A percentile compares a stretch with the other conserved stretches of the same genome.
phyloP scores from a whole-genome alignment of 2,888 invertebrate species.

The Tipula lateralis region DNA sequence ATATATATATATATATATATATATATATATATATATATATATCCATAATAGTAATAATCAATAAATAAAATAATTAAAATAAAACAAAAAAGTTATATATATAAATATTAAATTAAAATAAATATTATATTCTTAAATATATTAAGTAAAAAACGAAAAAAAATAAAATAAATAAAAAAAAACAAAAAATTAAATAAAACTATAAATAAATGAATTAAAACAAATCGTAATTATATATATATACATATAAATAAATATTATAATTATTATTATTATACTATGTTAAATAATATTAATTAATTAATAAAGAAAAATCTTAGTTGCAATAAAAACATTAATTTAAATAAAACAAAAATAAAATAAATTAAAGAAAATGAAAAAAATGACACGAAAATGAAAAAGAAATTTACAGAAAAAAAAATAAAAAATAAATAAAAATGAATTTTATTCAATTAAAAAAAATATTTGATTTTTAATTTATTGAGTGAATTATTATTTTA shows the following conservation, averaged over 20 bases:
- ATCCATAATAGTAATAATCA: not conserved
- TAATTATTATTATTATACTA: not conserved
- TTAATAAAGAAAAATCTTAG: slow-evolving; percentile 1
- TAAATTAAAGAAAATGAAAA: not conserved
- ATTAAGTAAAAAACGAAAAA: not conserved
- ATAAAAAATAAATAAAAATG: not conserved
- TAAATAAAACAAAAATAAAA: not conserved
- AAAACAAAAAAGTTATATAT: not conserved
- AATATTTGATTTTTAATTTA: not conserved
- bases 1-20: not conserved
- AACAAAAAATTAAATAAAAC: not conserved
- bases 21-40: not conserved
- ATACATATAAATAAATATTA: not conserved
- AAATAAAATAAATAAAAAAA: not conserved
- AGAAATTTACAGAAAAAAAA: slow-evolving; percentile 13
- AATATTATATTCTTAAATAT: slow-evolving; percentile 11
- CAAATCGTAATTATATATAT: slow-evolving; percentile 5
- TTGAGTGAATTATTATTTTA: not conserved
- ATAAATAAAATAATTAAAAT: not conserved
- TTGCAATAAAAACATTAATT: not conserved
- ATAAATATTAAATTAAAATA: not conserved
- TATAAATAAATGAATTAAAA: slow-evolving; percentile 13
- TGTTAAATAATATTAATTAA: slow-evolving; percentile 12
- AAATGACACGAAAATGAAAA: not conserved
- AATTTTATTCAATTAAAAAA: not conserved